Evolutionary conservation across 2,797 vertebrate species (phyloP).

Genomic region (Echeneis naucrates): DNA sequence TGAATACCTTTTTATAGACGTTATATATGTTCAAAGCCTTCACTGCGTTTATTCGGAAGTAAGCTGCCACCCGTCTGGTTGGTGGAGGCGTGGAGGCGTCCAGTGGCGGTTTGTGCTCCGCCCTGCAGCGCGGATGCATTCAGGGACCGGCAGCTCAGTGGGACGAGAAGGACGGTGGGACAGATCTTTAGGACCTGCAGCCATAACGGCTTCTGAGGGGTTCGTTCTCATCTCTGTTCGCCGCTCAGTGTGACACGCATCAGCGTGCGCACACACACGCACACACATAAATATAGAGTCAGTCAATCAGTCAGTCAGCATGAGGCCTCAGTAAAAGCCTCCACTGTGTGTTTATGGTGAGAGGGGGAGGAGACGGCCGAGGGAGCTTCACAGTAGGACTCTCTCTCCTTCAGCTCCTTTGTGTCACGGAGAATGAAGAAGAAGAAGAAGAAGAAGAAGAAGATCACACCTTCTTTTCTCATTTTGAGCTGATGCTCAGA

Average conservation of each 20-base stretch:
- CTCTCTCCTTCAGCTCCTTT: slow-evolving; percentile 36
- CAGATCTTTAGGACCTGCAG: slow-evolving; percentile 10
- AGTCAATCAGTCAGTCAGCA: slow-evolving; percentile 62
- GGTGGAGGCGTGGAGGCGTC: too few species aligned
- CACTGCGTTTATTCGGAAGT: too few species aligned
- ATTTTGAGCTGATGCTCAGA: too few species aligned
- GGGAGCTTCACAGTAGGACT: slow-evolving; percentile 41
- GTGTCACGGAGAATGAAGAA: slow-evolving; percentile 21
- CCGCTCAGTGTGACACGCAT: slow-evolving; percentile 9
- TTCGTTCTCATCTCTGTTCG: slow-evolving; percentile 14
- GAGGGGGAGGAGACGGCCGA: slow-evolving; percentile 43
- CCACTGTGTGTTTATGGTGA: slow-evolving; percentile 41
- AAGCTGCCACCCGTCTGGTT: background rate
- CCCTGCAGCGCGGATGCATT: background rate
- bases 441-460: background rate
- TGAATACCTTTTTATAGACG: too few species aligned
- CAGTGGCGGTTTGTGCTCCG: background rate
- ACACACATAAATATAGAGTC: slow-evolving; percentile 49
- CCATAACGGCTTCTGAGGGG: slow-evolving; percentile 32
- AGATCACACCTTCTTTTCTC: slow-evolving; percentile 5
- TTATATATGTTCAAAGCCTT: too few species aligned
- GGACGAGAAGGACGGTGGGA: background rate
- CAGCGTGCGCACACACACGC: slow-evolving; percentile 5
- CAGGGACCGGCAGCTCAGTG: background rate
- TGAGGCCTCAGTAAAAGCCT: slow-evolving; percentile 63